These are phyloP conservation scores for Phalacrocorax aristotelis DNA, from an alignment of 2,113 vertebrate species.

Conservation along the genomic window DNA sequence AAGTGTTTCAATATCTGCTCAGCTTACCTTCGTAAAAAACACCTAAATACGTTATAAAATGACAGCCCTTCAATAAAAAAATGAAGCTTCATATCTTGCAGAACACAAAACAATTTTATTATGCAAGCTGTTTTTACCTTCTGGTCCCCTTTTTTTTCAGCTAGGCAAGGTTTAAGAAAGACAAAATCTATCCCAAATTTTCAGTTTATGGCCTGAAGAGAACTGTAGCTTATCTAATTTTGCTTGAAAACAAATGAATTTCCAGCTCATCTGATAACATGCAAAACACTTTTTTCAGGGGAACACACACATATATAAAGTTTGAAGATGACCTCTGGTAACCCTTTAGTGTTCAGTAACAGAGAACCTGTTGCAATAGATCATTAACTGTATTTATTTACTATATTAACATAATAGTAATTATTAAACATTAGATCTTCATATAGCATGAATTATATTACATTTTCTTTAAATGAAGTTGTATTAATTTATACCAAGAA, in stretches of 20 bases:
- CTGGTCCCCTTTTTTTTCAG: background rate
- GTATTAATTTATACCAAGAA: background rate
- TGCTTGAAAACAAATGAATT: background rate
- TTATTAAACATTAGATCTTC: background rate
- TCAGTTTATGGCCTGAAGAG: background rate
- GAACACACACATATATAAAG: background rate
- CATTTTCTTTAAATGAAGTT: background rate
- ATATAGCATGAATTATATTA: background rate
- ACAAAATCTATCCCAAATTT: background rate
- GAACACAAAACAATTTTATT: constrained; percentile 14
- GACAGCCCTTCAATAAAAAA: background rate
- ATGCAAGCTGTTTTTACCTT: background rate
- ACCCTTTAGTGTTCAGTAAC: background rate
- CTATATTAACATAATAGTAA: background rate
- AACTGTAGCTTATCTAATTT: background rate
- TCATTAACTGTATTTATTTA: background rate
- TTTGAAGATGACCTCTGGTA: background rate
- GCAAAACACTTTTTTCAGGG: background rate
- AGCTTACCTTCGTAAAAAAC: background rate
- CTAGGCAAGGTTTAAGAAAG: background rate
- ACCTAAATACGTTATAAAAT: background rate
- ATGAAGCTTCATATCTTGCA: background rate
- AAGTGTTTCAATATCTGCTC: background rate
- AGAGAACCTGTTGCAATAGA: background rate
- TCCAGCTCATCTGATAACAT: background rate